phyloP scores from a whole-genome alignment of 2,888 invertebrate species.

The Blastobasis adustella region DNA sequence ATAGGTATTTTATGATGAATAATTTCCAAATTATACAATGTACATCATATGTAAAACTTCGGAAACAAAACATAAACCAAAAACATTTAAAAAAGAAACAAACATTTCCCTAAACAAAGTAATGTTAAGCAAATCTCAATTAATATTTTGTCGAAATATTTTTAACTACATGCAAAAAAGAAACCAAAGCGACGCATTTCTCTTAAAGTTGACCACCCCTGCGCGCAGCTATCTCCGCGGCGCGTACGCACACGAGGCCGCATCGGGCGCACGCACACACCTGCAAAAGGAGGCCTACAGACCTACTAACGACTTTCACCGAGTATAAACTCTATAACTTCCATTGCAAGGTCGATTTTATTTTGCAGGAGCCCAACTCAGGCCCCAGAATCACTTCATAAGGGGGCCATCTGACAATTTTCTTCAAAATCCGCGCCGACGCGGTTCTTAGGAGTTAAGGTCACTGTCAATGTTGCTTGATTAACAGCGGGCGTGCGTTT shows the following conservation, averaged over 20 bases:
- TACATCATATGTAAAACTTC: too few relatives aligned
- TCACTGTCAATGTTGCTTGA: conserved; percentile 18
- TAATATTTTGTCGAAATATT: too few relatives aligned
- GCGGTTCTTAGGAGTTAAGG: conserved; percentile 48
- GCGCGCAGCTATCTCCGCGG: conserved; percentile 63
- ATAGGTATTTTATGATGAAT: too few relatives aligned
- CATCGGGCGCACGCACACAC: conserved; percentile 37
- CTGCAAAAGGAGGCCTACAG: conserved; percentile 61
- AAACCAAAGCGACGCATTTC: conserved; percentile 55
- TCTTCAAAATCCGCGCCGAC: conserved; percentile 48
- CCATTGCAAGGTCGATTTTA: conserved; percentile 15
- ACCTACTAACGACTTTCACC: conserved; percentile 66
- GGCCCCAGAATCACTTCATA: conserved; percentile 16
- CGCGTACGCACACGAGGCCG: conserved; percentile 54
- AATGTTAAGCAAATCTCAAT: neutral
- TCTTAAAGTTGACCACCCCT: conserved; percentile 45
- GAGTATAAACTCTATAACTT: conserved; percentile 16
- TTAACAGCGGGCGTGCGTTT: too few relatives aligned
- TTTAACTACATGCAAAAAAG: neutral
- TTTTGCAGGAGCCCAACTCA: conserved; percentile 7
- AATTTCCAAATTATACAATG: too few relatives aligned
- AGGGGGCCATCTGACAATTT: conserved; percentile 61
- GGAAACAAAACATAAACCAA: too few relatives aligned
- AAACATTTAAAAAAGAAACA: too few relatives aligned
- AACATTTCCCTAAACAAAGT: too few relatives aligned